Percentiles rank a stretch among this genome's conserved stretches.
Conservation (phyloP, 2,113 vertebrate species). For the Paramormyrops kingsleyae region DNA sequence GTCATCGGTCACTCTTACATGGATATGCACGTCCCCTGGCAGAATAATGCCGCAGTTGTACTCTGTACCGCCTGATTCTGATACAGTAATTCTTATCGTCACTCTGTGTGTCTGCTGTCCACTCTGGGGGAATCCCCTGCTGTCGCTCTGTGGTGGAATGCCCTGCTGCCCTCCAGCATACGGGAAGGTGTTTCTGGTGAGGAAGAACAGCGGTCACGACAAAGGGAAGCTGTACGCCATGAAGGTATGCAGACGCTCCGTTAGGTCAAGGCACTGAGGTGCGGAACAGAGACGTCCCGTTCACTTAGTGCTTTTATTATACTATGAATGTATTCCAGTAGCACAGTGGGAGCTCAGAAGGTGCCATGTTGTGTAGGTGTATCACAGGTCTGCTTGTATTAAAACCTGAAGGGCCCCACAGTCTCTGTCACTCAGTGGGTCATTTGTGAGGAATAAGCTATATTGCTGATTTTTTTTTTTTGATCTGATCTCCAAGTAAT, state of each 20-base stretch:
- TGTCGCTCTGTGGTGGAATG: neutral
- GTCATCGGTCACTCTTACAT: neutral
- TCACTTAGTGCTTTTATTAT: neutral
- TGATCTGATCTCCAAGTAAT: neutral
- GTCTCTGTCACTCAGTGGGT: neutral
- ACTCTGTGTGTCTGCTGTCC: neutral
- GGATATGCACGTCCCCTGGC: neutral
- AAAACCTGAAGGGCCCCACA: neutral
- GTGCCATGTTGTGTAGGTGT: neutral
- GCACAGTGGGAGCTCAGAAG: neutral
- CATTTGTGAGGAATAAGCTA: neutral
- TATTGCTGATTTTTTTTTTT: neutral
- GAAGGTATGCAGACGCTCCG: constrained; percentile 58
- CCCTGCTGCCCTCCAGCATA: constrained; percentile 64
- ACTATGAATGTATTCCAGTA: neutral
- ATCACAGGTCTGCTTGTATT: neutral
- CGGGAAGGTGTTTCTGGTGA: constrained; percentile 86
- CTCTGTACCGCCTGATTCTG: neutral
- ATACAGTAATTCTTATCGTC: neutral
- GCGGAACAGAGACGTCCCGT: neutral
- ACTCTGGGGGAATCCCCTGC: neutral
- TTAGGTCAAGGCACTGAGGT: neutral
- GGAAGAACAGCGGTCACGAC: constrained; percentile 80
- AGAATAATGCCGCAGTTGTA: neutral
- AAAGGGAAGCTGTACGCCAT: constrained; percentile 80